Base-by-base conservation (phyloP, 2,797 vertebrate species). In the Bradypus variegatus region DNA sequence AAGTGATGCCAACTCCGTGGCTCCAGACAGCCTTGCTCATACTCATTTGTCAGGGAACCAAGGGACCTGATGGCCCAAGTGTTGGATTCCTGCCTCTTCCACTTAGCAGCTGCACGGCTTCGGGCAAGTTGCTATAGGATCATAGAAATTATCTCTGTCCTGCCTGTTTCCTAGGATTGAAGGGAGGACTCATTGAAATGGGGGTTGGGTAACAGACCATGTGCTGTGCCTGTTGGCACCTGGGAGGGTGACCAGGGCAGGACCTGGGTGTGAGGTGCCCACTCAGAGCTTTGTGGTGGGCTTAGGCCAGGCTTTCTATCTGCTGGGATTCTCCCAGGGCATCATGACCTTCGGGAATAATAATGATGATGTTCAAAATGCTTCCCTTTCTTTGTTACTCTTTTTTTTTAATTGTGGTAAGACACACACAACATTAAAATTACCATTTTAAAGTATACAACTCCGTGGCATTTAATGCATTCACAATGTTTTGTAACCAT, bases 151-250 rank as follows among this genome's bases (percentile, higher is more conserved):
- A 14, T 73, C 67, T 90, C 83, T 70, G 27, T 5, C 60, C 64
- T 7, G 23, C 75, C 64, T 55, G 62, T 14, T 64, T 18, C 72
- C 50, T n/a, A 36, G 79, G 62, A 45, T 53, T 27, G 2, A 3
- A 75, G 10, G 3, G 4, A 69, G 36, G 36, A 75, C 70, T 50
- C 33, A 16, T 31, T 45, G 53, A 76, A 45, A 48, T 0, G 8
- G 60, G 14, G 12, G 29, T 23, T 4, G 7, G 18, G 50, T 14
- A 25, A 19, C 27, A 75, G 60, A 19, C 8, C 0, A 0, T 5
- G 12, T 11, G 11, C 45, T 65, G 6, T 33, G 38, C 21, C 62
- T 10, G 3, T 9, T 27, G 16, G 7, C 38, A 19, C 31, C 1
- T 18, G 33, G 1, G 2, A 62, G 70, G 14, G 33, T 31, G 62